Evolutionary conservation across 1,140 invertebrate species (phyloP), one percentile per base, ranked within the genome.

Genomic region (Sinella curviseta): DNA sequence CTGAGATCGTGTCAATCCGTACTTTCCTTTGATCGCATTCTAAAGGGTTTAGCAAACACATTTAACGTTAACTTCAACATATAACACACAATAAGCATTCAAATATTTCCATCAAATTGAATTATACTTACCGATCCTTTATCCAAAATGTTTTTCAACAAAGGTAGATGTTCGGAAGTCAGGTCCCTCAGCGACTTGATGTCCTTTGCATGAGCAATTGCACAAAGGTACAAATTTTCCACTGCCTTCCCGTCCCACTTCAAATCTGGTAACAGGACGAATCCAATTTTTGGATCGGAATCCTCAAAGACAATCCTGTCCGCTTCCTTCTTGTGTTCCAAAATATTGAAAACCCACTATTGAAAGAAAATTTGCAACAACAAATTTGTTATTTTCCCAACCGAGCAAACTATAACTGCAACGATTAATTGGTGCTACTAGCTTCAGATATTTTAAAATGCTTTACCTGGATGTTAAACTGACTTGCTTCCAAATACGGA

Each of bases 271-370:
- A 97, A 79, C 1, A 99, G 86, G 30, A 98, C 89, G 87, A 99
- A 99, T 0, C 97, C 97, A 75, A 86, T 91, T 65, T 92, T 89
- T 35, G 91, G 88, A 87, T 97, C 92, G 14, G 88, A 83, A 87
- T 98, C 95, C 86, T 98, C 93, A 85, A 89, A 93, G 3, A 98
- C 89, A 70, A 99, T 93, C 82, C 93, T 90, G 33, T 98, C 97
- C 2, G 88, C 87, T 90, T 99, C 97, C 77, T 91, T 91, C 85
- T 94, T 95, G 82, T 97, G 95, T 55, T 96, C 93, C 14, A 99
- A 86, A 82, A 99, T 96, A 87, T 99, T 99, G 85, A 96, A 94
- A 0, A 99, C 92, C 97, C 97, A 99, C 93, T 98, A 86, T n/a
- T n/a, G 75, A 92, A 90, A 82, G 81, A 82, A 85, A 84, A 48